Evolutionary conservation across 2,113 vertebrate genomes (phyloP).

Genomic region (Crotalus helleri): DNA sequence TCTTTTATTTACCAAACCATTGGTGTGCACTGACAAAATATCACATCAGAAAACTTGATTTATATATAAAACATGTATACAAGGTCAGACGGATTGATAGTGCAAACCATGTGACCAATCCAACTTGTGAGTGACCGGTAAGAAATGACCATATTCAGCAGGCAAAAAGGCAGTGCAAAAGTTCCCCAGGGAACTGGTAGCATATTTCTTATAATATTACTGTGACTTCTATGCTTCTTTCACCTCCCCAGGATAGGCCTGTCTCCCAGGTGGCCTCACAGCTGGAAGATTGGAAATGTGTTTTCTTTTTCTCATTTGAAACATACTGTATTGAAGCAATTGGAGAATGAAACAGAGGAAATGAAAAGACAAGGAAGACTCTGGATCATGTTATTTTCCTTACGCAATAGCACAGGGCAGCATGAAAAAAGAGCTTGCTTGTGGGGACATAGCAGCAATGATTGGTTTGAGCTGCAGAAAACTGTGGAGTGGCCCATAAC

Average conservation of each 20-base stretch:
- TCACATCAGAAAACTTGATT: neutral
- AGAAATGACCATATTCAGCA: neutral
- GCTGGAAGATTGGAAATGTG: neutral
- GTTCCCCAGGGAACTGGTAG: neutral
- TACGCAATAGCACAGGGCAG: neutral
- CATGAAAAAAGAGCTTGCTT: neutral
- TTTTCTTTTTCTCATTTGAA: neutral
- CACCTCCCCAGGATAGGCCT: conserved; percentile 5
- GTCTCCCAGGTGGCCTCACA: conserved; percentile 2
- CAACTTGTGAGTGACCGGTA: neutral
- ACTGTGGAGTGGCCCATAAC: neutral
- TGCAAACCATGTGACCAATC: neutral
- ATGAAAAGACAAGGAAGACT: neutral
- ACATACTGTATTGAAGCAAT: neutral
- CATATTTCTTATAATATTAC: conserved; percentile 3
- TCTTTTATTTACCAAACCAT: neutral
- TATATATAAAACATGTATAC: neutral
- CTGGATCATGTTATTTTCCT: neutral
- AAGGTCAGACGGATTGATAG: neutral
- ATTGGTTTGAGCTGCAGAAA: neutral
- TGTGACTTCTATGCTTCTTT: neutral
- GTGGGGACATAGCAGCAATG: neutral
- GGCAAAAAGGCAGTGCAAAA: neutral
- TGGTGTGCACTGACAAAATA: neutral
- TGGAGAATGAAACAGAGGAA: neutral